These are phyloP conservation scores for Formica selysi DNA, from an alignment of 1,140 invertebrate genomes.

Conservation along the genomic window DNA sequence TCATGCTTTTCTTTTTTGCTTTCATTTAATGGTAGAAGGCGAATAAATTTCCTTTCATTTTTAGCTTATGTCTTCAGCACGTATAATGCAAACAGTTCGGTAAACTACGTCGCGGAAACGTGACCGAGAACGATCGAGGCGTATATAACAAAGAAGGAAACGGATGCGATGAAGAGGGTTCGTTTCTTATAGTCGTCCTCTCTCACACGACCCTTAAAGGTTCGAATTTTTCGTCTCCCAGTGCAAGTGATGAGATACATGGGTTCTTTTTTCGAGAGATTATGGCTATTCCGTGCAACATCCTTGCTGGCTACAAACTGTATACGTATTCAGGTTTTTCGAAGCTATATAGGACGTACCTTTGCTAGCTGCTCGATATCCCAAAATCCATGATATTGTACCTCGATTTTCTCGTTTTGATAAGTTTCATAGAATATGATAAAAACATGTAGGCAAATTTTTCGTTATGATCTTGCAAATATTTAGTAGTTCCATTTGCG, in stretches of 20 bases:
- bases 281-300: not conserved
- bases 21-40: no score
- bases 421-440: not conserved
- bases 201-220: not conserved
- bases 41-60: not conserved
- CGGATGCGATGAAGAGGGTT: not conserved
- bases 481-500: not conserved
- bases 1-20: not conserved
- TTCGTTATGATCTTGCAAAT: not conserved
- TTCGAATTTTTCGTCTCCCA: slow-evolving; percentile 40
- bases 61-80: not conserved
- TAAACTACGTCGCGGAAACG: slow-evolving; percentile 18
- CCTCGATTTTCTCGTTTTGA: not conserved
- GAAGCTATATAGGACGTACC: not conserved
- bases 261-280: not conserved
- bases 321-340: not conserved
- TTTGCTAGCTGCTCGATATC: not conserved
- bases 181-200: not conserved
- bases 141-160: not conserved
- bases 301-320: not conserved
- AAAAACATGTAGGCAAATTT: not conserved
- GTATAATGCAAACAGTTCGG: slow-evolving; percentile 14
- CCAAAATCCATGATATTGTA: not conserved
- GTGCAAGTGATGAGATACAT: not conserved
- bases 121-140: slow-evolving; percentile 1